A percentile compares a stretch with the other conserved stretches of the same genome.
Evolutionary conservation across 2,888 invertebrate species (phyloP).

Genomic region (Leucophora obtusa): DNA sequence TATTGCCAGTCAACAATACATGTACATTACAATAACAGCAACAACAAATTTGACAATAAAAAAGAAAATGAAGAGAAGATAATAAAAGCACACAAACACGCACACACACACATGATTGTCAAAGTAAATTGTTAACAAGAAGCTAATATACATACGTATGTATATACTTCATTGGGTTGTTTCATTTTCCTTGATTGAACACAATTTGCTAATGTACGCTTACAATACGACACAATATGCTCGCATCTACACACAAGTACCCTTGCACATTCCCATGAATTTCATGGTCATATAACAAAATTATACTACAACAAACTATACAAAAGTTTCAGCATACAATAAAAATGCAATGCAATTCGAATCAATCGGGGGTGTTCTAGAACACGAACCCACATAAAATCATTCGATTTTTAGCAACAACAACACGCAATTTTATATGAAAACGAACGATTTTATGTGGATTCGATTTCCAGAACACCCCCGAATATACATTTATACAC

Average conservation of each 20-base stretch:
- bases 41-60: neutral
- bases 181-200: constrained; percentile 33
- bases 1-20: neutral
- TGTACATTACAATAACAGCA: neutral
- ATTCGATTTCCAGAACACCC: too few relatives aligned
- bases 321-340: neutral
- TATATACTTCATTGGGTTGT: neutral
- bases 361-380: too few relatives aligned
- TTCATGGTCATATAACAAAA: constrained; percentile 23
- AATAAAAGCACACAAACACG: neutral
- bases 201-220: constrained; percentile 32
- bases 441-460: too few relatives aligned
- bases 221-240: constrained; percentile 9
- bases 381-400: too few relatives aligned
- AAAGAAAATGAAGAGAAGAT: neutral
- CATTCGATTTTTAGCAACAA: too few relatives aligned
- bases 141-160: constrained; percentile 23
- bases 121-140: constrained; percentile 31
- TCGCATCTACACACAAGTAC: neutral
- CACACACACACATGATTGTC: constrained; percentile 1
- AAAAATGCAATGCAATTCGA: neutral
- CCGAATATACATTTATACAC: too few relatives aligned
- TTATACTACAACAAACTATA: neutral
- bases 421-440: too few relatives aligned
- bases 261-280: neutral